Evolutionary conservation across 2,888 invertebrate species (phyloP).

Genomic region (Lepidocyrtoides sp.): DNA sequence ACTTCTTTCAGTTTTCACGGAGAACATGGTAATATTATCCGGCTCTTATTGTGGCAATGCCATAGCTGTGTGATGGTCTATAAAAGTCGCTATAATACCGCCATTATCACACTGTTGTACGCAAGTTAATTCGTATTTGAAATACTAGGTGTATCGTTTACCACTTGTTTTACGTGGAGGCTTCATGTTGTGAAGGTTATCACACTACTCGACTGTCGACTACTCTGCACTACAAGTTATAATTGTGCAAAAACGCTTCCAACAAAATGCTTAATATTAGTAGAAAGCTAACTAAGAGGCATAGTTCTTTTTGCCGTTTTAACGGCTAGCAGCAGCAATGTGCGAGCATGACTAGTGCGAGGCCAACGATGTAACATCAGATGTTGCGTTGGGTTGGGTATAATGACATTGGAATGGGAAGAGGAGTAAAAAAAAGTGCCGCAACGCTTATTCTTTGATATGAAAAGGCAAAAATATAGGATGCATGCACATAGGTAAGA

Average conservation of each 20-base stretch:
- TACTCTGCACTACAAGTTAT: background rate
- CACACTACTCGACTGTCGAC: slow-evolving; percentile 1
- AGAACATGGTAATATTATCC: background rate
- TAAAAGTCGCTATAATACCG: slow-evolving; percentile 32
- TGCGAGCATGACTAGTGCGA: slow-evolving; percentile 55
- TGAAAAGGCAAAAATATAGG: background rate
- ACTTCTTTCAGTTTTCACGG: background rate
- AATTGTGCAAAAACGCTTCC: slow-evolving; percentile 13
- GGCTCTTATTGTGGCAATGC: slow-evolving; percentile 26
- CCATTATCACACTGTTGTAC: slow-evolving; percentile 36
- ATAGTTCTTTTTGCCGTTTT: slow-evolving; percentile 30
- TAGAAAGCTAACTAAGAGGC: background rate
- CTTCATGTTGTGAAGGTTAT: slow-evolving; percentile 28
- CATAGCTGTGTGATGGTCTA: slow-evolving; percentile 13
- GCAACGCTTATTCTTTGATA: background rate
- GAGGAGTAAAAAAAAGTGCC: background rate
- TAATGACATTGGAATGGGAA: slow-evolving; percentile 48
- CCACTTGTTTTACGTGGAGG: slow-evolving; percentile 40
- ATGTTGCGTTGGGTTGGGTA: slow-evolving; percentile 45
- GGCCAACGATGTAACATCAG: slow-evolving; percentile 61
- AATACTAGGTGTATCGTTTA: slow-evolving; percentile 10
- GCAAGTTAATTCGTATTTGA: background rate
- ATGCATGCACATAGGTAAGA: background rate
- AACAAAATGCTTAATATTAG: slow-evolving; percentile 19
- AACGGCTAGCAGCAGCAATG: background rate